phyloP scores from a whole-genome alignment of 1,140 invertebrate species.

The Augochlora pura region DNA sequence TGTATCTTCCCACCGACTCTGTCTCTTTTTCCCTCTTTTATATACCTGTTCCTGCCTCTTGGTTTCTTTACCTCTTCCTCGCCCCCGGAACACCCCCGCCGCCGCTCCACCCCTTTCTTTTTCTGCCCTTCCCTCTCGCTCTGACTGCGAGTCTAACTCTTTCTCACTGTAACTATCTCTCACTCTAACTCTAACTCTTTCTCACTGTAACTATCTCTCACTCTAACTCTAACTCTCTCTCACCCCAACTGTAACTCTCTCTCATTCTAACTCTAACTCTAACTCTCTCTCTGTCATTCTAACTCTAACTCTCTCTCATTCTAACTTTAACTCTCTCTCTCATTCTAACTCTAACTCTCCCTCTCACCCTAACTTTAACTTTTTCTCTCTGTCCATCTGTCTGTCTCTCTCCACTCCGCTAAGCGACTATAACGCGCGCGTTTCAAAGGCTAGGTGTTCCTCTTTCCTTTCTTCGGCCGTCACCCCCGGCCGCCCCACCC shows the following conservation, averaged over 20 bases:
- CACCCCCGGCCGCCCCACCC: neutral
- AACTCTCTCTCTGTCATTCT: too few relatives aligned
- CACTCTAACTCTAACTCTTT: conserved; percentile 14
- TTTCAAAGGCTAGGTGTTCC: conserved; percentile 38
- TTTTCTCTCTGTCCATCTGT: neutral
- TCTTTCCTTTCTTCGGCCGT: conserved; percentile 32
- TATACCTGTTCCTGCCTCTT: neutral
- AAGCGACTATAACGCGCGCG: conserved; percentile 9
- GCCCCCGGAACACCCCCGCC: neutral
- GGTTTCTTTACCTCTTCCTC: conserved; percentile 15
- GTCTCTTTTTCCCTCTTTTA: conserved; percentile 12
- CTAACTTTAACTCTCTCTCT: too few relatives aligned
- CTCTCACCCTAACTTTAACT: too few relatives aligned
- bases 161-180: neutral
- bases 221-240: too few relatives aligned
- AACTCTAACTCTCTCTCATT: too few relatives aligned
- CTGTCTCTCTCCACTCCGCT: neutral
- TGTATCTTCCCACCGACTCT: conserved; percentile 23
- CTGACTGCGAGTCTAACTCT: too few relatives aligned
- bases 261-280: too few relatives aligned
- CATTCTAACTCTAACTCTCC: too few relatives aligned
- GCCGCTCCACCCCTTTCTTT: neutral
- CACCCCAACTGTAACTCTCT: too few relatives aligned
- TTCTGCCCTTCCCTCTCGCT: neutral
- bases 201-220: neutral